These are phyloP conservation scores for Drosophila meridiana DNA, from an alignment of 2,888 invertebrate genomes.

Conservation along the genomic window DNA sequence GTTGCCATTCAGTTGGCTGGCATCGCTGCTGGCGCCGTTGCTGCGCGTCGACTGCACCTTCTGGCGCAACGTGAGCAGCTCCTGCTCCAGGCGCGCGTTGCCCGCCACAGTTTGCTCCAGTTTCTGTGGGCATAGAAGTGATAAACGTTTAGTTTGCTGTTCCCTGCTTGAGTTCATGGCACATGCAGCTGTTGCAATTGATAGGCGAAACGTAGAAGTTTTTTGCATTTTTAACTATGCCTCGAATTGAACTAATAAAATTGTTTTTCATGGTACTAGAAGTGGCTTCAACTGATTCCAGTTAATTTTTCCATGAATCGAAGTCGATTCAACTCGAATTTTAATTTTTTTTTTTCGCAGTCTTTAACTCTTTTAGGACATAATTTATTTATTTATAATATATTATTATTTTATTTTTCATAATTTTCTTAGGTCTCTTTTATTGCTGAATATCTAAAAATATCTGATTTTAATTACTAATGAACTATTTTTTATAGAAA, in stretches of 20 bases:
- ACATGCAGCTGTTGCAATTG: constrained; percentile 59
- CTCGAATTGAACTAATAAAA: neutral
- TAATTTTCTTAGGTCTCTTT: neutral
- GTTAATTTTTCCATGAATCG: neutral
- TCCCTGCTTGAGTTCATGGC: constrained; percentile 19
- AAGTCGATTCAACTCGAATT: neutral
- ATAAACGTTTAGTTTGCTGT: constrained; percentile 8
- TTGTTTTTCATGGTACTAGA: too few relatives aligned
- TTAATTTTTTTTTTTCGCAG: too few relatives aligned
- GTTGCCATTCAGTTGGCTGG: constrained; percentile 83
- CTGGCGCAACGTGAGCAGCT: constrained; percentile 92
- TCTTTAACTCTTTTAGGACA: too few relatives aligned
- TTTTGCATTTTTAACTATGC: constrained; percentile 59
- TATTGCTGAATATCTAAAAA: neutral
- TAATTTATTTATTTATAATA: too few relatives aligned
- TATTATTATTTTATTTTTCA: too few relatives aligned
- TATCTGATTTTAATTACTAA: too few relatives aligned
- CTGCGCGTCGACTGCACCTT: constrained; percentile 90
- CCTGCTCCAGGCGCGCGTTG: constrained; percentile 94
- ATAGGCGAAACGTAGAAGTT: constrained; percentile 52
- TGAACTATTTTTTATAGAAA: neutral
- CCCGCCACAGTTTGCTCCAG: constrained; percentile 96
- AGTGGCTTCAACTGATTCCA: too few relatives aligned
- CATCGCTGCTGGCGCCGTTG: constrained; percentile 85
- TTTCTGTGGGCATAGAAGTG: constrained; percentile 86